phyloP scores from a whole-genome alignment of 2,888 invertebrate genomes.

The Eurytoma californica region DNA sequence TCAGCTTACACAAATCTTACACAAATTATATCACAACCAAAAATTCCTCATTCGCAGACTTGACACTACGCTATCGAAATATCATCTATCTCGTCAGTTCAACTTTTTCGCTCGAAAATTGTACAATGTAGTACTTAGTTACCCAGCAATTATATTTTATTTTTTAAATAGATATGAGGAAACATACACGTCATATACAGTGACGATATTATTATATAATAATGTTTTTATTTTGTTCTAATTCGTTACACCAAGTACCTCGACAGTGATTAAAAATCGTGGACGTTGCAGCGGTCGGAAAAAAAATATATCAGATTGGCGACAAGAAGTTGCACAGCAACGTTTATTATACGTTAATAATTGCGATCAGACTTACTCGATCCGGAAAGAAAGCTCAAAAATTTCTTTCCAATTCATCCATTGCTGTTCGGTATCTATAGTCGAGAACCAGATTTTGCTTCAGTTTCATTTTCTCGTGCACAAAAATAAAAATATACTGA shows the following conservation, averaged over 20 bases:
- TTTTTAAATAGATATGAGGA: slow-evolving; percentile 53
- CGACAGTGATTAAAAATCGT: slow-evolving; percentile 38
- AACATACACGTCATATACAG: slow-evolving; percentile 62
- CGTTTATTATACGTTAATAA: slow-evolving; percentile 15
- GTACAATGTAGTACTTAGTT: slow-evolving; percentile 25
- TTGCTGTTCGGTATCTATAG: neutral
- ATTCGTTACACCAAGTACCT: slow-evolving; percentile 48
- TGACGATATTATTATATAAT: slow-evolving; percentile 51
- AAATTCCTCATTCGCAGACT: slow-evolving; percentile 32
- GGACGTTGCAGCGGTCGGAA: slow-evolving; percentile 36
- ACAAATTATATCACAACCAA: slow-evolving; percentile 59
- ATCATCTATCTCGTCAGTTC: slow-evolving; percentile 43
- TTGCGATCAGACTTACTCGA: slow-evolving; percentile 35
- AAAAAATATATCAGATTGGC: slow-evolving; percentile 20
- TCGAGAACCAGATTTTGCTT: slow-evolving; percentile 1
- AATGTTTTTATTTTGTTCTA: slow-evolving; percentile 51
- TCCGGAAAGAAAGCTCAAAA: neutral
- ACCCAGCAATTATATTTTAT: slow-evolving; percentile 49
- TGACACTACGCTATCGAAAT: neutral
- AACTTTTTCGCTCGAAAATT: slow-evolving; percentile 48
- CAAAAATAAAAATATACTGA: neutral
- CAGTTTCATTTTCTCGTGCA: neutral
- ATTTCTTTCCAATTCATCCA: neutral
- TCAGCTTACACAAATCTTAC: slow-evolving; percentile 16
- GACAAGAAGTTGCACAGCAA: slow-evolving; percentile 48